Conservation (phyloP, 2,797 vertebrate genomes). For the Synaphobranchus kaupii region DNA sequence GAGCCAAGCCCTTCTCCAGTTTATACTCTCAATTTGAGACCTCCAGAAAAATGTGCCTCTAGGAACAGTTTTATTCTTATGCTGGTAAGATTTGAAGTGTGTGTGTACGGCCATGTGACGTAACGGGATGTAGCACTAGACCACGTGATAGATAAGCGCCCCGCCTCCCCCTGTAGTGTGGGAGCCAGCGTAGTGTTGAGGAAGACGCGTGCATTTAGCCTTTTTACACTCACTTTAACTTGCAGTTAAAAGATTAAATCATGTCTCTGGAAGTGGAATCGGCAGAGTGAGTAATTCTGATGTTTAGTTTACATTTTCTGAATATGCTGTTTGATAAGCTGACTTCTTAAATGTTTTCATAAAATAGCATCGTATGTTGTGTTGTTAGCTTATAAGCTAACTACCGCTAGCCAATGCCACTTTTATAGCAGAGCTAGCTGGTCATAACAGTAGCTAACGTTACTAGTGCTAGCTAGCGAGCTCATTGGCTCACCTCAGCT, state of each 20-base stretch:
- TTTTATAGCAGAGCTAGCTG: not conserved
- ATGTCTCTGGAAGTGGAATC: slow-evolving; percentile 77
- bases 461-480: not conserved
- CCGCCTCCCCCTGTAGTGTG: not conserved
- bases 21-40: no score
- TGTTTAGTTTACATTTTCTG: not conserved
- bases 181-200: not conserved
- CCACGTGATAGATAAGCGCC: no score
- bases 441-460: not conserved
- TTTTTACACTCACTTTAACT: not conserved
- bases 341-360: not conserved
- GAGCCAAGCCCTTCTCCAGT: no score
- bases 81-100: no score
- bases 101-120: no score
- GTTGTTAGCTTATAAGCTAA: slow-evolving; percentile 10
- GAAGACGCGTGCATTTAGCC: not conserved
- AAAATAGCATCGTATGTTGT: not conserved
- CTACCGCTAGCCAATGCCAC: not conserved
- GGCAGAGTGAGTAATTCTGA: slow-evolving; percentile 69
- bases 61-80: no score
- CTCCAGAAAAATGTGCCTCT: no score
- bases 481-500: not conserved
- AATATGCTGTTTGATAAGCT: not conserved
- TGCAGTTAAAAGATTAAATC: slow-evolving; percentile 15
- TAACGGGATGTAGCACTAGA: no score